Percentiles rank a stretch among this genome's conserved stretches.
Conservation (phyloP, 2,797 vertebrate species). For the Spondyliosoma cantharus region DNA sequence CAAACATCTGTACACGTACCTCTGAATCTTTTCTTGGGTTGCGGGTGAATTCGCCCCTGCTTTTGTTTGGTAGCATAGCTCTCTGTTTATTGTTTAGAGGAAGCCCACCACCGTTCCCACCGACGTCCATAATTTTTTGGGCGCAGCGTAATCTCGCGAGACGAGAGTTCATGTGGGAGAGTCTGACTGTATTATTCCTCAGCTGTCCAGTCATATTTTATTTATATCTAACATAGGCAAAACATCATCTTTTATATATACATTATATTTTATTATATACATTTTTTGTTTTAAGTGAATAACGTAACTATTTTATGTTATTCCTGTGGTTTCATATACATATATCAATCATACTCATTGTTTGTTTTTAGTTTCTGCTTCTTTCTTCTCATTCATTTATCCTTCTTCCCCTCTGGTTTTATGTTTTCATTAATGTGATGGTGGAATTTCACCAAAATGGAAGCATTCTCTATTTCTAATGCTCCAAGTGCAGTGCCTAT, state of each 20-base stretch:
- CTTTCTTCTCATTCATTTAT: neutral
- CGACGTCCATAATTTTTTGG: slow-evolving; percentile 81
- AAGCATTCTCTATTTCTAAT: neutral
- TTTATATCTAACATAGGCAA: no score
- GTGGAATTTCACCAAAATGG: neutral
- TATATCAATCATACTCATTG: neutral
- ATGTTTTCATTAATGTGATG: neutral
- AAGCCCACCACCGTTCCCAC: slow-evolving; percentile 81
- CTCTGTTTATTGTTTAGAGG: slow-evolving; percentile 91
- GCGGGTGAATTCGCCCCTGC: slow-evolving; percentile 89
- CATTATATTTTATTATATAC: no score
- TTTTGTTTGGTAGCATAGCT: slow-evolving; percentile 84
- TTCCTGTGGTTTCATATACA: neutral
- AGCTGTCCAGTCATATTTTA: neutral
- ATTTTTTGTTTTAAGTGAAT: no score
- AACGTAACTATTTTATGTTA: neutral
- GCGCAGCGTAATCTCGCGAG: slow-evolving; percentile 68
- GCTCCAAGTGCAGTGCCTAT: no score
- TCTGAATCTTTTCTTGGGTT: slow-evolving; percentile 96
- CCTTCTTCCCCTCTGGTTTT: neutral
- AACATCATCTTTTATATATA: no score
- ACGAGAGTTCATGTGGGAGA: slow-evolving; percentile 24
- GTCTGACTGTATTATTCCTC: neutral
- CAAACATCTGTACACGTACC: slow-evolving; percentile 76
- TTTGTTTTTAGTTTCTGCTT: neutral